Base-by-base conservation (phyloP, 2,888 invertebrate species). In the Gnatocerus cornutus region DNA sequence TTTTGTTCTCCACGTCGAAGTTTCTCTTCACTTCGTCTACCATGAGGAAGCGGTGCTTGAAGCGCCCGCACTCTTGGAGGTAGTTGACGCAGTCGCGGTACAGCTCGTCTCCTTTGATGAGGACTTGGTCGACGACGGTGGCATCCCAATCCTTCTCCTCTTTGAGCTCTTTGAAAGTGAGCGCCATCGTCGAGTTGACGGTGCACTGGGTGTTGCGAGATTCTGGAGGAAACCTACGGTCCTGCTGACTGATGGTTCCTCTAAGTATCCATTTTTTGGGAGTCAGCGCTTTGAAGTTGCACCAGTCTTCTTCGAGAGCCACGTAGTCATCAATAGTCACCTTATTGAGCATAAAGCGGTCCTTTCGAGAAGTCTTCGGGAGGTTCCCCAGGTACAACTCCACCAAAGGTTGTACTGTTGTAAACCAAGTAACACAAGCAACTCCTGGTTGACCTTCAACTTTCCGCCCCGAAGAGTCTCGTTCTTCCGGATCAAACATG, bases 401-500 rank as follows among this genome's bases (percentile, higher is more conserved):
- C 0, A 82, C 81, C 33, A 87, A 70, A 70, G 84, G 82, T 16
- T 79, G 77, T 21, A 84, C 69, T 48, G 79, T 73, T 7, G 73
- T 76, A 71, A 79, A 86, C 82, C 84, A 84, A 9, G 82, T 82
- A 0, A 85, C 75, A 65, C 86, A 86, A 3, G 86, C 85, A 3
- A 78, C 78, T 3, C 85, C 86, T 1, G 74, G 30, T 78, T 56
- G 41, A 4, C 77, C 79, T 7, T 30, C 5, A 65, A 73, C 50
- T 2, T 53, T 63, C 13, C 74, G 72, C 3, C 85, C 85, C 10
- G 77, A 76, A 2, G 74, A 71, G 69, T 86, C 84, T 39, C 86
- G 73, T 73, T 83, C 85, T 70, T 85, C 84, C 0, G 86, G 84
- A 78, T 86, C 86, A 69, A 86, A 86, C 83, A 86, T 84, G 72